Evolutionary conservation across 1,140 invertebrate species (phyloP).

Genomic region (Lepidostoma basale): DNA sequence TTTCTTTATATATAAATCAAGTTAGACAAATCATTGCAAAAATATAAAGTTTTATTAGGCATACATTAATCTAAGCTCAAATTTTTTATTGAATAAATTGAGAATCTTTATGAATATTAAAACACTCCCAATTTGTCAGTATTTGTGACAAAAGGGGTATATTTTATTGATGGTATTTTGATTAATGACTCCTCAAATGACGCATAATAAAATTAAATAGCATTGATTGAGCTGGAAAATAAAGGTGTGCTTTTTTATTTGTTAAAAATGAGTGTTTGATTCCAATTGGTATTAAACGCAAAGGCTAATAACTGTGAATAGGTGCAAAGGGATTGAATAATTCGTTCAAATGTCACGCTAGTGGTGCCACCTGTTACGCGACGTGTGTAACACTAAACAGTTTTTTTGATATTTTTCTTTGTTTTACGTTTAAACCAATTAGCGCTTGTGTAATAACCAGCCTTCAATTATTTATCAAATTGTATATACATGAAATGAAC

Average conservation of each 20-base stretch:
- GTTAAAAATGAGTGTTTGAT: too few relatives aligned
- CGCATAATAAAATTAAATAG: too few relatives aligned
- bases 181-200: too few relatives aligned
- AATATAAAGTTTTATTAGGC: neutral
- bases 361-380: neutral
- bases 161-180: too few relatives aligned
- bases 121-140: too few relatives aligned
- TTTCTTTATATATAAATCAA: neutral
- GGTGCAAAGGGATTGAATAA: neutral
- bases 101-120: neutral
- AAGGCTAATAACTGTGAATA: too few relatives aligned
- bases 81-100: neutral
- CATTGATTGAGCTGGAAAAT: too few relatives aligned
- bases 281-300: too few relatives aligned
- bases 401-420: neutral
- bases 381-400: too few relatives aligned
- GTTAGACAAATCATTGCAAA: neutral
- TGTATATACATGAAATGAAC: neutral
- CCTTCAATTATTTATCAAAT: neutral
- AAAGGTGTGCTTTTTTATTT: too few relatives aligned
- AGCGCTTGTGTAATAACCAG: neutral
- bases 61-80: neutral
- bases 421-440: neutral
- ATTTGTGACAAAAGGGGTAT: too few relatives aligned
- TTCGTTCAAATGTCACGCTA: neutral